A percentile compares a stretch with the other conserved stretches of the same genome.
phyloP scores from a whole-genome alignment of 2,113 vertebrate genomes.

The Cavia porcellus region DNA sequence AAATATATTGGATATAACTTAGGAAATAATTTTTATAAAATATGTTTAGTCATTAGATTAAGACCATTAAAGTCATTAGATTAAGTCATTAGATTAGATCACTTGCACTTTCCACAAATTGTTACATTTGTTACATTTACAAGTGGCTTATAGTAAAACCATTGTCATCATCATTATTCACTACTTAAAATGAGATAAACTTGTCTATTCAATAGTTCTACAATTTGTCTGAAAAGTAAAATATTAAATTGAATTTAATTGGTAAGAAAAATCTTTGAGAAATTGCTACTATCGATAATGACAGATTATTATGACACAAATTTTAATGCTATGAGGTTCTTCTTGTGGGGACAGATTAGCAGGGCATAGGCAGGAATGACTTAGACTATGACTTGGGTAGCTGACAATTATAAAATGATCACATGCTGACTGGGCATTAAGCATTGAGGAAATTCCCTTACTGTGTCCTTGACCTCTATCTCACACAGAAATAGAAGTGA shows the following conservation, averaged over 20 bases:
- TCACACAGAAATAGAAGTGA: not conserved
- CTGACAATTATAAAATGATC: not conserved
- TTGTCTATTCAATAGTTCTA: not conserved
- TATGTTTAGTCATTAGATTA: not conserved
- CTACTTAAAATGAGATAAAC: not conserved
- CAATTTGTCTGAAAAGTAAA: not conserved
- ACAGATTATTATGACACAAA: not conserved
- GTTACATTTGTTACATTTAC: not conserved
- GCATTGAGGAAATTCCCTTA: not conserved
- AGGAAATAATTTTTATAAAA: not conserved
- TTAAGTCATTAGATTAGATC: too few species aligned
- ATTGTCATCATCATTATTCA: not conserved
- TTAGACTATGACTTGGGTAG: not conserved
- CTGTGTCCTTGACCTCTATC: not conserved
- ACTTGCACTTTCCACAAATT: not conserved
- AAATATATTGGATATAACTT: not conserved
- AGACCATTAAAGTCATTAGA: too few species aligned
- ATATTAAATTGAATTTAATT: not conserved
- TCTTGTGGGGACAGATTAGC: not conserved
- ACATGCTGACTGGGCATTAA: not conserved
- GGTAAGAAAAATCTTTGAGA: not conserved
- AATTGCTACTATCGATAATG: not conserved
- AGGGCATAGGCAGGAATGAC: not conserved
- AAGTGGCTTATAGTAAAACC: not conserved
- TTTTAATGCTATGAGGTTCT: not conserved